Evolutionary conservation across 2,797 vertebrate genomes (phyloP), one percentile per base, ranked within the genome.

Genomic region (Poecilia picta): DNA sequence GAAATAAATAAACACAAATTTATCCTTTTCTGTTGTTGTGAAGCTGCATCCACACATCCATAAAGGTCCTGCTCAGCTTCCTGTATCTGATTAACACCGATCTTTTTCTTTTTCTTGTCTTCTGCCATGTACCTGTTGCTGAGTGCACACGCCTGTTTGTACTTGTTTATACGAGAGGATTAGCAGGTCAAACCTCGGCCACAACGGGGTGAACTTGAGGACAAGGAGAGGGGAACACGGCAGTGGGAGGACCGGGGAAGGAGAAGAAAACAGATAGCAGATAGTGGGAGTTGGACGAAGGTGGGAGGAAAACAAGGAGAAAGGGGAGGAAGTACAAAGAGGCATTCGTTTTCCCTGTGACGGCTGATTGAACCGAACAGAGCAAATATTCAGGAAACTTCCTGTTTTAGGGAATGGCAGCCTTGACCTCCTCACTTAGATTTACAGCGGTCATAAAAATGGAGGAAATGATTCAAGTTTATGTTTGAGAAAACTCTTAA

Each of bases 171-270:
- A 45, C 41, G 76, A 83, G 85, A 64, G 83, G 88, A 89, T 91
- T 89, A 88, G 84, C 85, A n/a, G 92, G 89, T 93, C 90, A 92
- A 87, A 87, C 80, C 15, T 81, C 74, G 89, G 89, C 83, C 87
- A 82, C 25, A 74, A 45, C 2, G 83, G 86, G 90, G 90, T 91
- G 89, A 93, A 83, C 47, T 74, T 57, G 76, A 83, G 91, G 92
- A 91, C 92, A 89, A 70, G 83, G 73, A 55, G 83, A 51, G 70
- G 68, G 46, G 82, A 83, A 82, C 76, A 10, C 64, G 81, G 81
- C 87, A 83, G 88, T 68, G 77, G 77, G 81, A 78, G 86, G 66
- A 79, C 23, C 47, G n/a, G 79, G 81, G 81, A 74, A 79, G 55
- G 51, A 73, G 82, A 64, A 45, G 80, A 80, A 74, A 79, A 73